Conservation (phyloP, 37 sponge, comb jelly and placozoan genomes). For the Aplysina aerophoba region DNA sequence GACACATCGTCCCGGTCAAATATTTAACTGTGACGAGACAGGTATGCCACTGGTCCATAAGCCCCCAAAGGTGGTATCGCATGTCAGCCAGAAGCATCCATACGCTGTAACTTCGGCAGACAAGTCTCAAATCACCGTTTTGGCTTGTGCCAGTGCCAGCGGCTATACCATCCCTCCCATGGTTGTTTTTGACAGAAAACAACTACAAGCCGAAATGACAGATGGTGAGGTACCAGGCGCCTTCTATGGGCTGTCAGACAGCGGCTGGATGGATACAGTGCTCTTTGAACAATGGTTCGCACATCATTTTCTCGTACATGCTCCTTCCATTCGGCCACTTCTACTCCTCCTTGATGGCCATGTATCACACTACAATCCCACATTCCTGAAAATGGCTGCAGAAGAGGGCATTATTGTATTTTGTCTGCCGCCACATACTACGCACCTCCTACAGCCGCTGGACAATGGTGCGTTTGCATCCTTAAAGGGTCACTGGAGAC, state of each 20-base stretch:
- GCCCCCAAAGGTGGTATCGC: constrained; percentile 8
- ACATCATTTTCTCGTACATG: constrained; percentile 26
- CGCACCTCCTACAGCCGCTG: constrained; percentile 40
- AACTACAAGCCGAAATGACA: constrained; percentile 19
- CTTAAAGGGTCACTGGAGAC: constrained; percentile 33
- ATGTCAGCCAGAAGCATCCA: constrained; percentile 21
- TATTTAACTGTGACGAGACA: constrained; percentile 40
- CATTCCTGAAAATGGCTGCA: constrained; percentile 15
- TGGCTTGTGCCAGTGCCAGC: constrained; percentile 37
- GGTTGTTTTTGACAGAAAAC: constrained; percentile 26
- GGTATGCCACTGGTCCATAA: constrained; percentile 26
- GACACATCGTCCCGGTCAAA: constrained; percentile 17
- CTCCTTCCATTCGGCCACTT: constrained; percentile 31
- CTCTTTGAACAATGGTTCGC: constrained; percentile 36
- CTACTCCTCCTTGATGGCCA: constrained; percentile 46
- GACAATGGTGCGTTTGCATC: constrained; percentile 54
- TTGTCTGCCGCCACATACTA: constrained; percentile 39
- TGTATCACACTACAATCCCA: constrained; percentile 21
- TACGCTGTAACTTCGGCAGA: constrained; percentile 25
- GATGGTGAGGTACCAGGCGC: constrained; percentile 54
- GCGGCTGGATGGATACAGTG: constrained; percentile 45
- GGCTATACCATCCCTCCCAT: constrained; percentile 33
- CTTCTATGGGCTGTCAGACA: constrained; percentile 44
- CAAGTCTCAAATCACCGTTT: constrained; percentile 37
- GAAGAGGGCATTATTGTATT: constrained; percentile 24